Evolutionary conservation across 1,140 invertebrate genomes (phyloP), one percentile per base, ranked within the genome.

Genomic region (Brachionus koreanus): DNA sequence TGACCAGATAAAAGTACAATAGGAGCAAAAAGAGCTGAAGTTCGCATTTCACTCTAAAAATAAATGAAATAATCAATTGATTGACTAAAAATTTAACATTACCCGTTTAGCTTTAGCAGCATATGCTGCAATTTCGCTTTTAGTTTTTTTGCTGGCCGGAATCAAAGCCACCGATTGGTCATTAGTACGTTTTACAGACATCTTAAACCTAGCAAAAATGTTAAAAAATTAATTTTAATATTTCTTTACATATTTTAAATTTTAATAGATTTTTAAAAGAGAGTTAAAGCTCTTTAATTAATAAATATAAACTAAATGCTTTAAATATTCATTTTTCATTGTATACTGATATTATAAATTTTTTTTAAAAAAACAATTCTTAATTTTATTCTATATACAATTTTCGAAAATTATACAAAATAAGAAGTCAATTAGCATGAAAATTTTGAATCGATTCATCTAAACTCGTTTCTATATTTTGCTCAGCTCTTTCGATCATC

Each of bases 1-100:
- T 99, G 97, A 0, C 98, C 98, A 87, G 96, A 94, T 29, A 99
- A 88, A 13, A 97, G 90, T 96, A 99, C 98, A 82, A 98, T 98
- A 1, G 97, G 96, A 12, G 95, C 93, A 86, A 93, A 90, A 0
- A 99, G 89, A 84, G 43, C 19, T 9, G 65, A 72, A 16, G 42
- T 29, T 43, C 79, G 57, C 29, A 46, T 57, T 61, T 79, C 76
- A 79, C 37, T 61, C 76, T 79, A 25, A 65, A 33, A 19, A 77
- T 19, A 10, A 49, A 77, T 12, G 2, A 49, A 37, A 29, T 29
- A 46, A 4, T 13, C 2, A 46, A 43, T 42, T n/a, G 39, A 52
- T 25, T 23, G 0, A 37, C 39, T n/a, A n/a, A 65, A 65, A 65
- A 13, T 3, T 9, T 4, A 12, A 3, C 2, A 19, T 61, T 61